Conservation (phyloP, 2,113 vertebrate genomes). For the Aptenodytes patagonicus region DNA sequence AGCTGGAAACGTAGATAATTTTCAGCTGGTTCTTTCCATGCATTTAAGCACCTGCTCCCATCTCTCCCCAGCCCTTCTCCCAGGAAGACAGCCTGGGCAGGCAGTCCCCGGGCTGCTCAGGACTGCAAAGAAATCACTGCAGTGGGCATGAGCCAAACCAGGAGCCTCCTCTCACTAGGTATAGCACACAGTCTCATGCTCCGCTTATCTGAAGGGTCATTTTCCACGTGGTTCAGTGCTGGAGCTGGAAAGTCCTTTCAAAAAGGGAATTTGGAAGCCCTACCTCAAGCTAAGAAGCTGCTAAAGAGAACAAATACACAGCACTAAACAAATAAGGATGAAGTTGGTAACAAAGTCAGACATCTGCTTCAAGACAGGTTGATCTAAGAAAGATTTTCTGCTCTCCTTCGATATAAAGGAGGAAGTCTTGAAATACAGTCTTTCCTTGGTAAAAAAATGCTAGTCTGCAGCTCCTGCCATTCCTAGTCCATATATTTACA, state of each 20-base stretch:
- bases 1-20: neutral
- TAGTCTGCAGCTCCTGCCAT: neutral
- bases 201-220: neutral
- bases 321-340: neutral
- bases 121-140: neutral
- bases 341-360: neutral
- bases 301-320: neutral
- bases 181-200: accelerated
- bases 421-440: neutral
- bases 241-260: neutral
- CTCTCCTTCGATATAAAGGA: neutral
- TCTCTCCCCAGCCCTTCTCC: neutral
- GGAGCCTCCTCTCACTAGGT: neutral
- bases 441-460: neutral
- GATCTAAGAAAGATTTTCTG: neutral
- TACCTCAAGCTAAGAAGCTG: neutral
- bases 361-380: neutral
- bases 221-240: neutral
- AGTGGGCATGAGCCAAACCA: neutral
- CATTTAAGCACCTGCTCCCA: neutral
- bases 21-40: neutral
- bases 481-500: constrained; percentile 15
- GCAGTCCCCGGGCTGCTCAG: neutral
- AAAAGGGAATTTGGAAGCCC: neutral
- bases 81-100: neutral